Conservation (phyloP, 2,113 vertebrate genomes). For the Cinclus mexicanus region DNA sequence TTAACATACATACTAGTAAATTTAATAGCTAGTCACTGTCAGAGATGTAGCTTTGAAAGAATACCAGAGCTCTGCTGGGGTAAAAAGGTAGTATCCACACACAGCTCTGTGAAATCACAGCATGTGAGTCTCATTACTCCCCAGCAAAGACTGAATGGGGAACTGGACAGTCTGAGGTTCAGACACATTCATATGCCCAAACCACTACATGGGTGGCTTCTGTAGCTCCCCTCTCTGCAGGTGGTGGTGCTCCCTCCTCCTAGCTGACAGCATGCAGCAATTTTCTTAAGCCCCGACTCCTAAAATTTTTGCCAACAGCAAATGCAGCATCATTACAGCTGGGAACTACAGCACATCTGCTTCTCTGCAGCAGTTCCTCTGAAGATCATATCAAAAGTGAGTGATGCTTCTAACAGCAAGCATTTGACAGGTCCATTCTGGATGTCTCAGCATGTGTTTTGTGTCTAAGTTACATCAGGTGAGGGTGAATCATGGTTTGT, state of each 20-base stretch:
- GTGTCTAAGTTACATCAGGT: rapidly evolving
- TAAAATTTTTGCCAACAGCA: background rate
- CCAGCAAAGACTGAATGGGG: background rate
- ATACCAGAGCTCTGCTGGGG: background rate
- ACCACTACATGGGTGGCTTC: background rate
- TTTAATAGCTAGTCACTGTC: background rate
- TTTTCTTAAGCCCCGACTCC: background rate
- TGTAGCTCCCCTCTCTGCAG: background rate
- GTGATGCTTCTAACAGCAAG: background rate
- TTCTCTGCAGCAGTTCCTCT: background rate
- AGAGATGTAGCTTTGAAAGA: background rate
- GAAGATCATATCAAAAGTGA: background rate
- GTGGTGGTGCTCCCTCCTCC: background rate
- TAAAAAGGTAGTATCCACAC: background rate
- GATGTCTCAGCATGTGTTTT: background rate
- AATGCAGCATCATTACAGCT: background rate
- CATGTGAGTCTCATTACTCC: background rate
- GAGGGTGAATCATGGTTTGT: background rate
- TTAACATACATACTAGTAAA: background rate
- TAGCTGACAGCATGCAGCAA: background rate
- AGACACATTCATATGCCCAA: background rate
- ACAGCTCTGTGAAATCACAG: background rate
- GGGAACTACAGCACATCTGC: background rate
- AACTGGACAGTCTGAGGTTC: background rate
- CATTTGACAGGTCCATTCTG: background rate